Base-by-base conservation (phyloP, 1,140 invertebrate species). In the Hyles euphorbiae region DNA sequence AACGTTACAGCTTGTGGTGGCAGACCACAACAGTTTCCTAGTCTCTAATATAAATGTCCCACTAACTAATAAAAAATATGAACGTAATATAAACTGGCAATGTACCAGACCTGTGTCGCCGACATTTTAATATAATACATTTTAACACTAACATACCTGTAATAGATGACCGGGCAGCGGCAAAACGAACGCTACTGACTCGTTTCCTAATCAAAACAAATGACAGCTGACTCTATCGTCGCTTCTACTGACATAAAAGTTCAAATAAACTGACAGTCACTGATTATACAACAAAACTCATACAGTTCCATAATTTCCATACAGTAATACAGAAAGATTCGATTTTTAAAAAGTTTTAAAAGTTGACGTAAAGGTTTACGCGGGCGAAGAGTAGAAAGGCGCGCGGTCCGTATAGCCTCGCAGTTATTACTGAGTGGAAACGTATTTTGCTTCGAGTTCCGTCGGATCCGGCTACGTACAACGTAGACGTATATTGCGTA, bases 321-420 rank as follows among this genome's bases (percentile, higher is more conserved):
- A 40, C 5, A 40, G 36, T 40, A 40, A 40, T 22, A 40, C 8
- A 40, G 8, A 40, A 8, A 40, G 22, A 47, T 46, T 48, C 50
- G 52, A 44, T 47, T 44, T 63, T 67, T 60, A 56, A 74, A 81
- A 83, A 85, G 76, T 84, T 84, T 77, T 55, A 66, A 52, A 71
- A 73, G 61, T 76, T 77, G 49, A 72, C 83, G 83, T 85, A 79
- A 83, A 83, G 67, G 50, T 78, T 83, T 79, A 74, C 83, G 83
- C 78, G 76, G 62, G 50, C 53, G 55, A 47, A 54, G 59, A 63
- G 56, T 43, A 63, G 61, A 67, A 73, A 78, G 70, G 78, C 83
- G 83, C 81, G 83, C 80, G 69, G 72, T 74, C 75, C 72, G 68
- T 67, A 53, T 76, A 74, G 65, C 71, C 68, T 78, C 78, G 46